A percentile compares a stretch with the other conserved stretches of the same genome.
These are phyloP conservation scores for Ptychochromis oligacanthus DNA, from an alignment of 2,113 vertebrate species.

Conservation along the genomic window DNA sequence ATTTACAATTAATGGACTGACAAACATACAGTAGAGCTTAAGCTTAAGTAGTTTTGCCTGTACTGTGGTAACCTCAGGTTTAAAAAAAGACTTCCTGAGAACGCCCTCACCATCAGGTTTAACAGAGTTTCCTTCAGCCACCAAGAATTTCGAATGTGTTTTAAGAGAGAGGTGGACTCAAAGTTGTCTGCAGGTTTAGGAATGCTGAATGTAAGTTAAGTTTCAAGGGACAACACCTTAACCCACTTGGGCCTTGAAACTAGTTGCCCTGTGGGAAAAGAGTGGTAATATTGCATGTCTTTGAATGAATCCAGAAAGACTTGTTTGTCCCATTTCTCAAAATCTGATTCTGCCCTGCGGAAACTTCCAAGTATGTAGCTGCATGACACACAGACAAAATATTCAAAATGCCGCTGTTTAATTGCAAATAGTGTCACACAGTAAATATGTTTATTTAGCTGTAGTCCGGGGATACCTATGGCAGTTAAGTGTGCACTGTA, in stretches of 20 bases:
- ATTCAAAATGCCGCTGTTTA: background rate
- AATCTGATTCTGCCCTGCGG: background rate
- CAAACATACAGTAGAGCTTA: too few relatives aligned
- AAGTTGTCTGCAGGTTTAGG: constrained; percentile 1
- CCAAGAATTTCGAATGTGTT: background rate
- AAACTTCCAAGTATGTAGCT: background rate
- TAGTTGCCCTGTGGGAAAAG: background rate
- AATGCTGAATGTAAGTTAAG: constrained; percentile 26
- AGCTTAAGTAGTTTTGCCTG: too few relatives aligned
- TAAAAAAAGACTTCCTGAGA: background rate
- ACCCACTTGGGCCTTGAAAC: background rate
- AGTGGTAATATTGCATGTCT: background rate
- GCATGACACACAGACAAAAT: background rate
- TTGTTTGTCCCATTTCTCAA: background rate
- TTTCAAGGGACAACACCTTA: constrained; percentile 42
- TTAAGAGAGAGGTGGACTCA: background rate
- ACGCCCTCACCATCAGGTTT: background rate
- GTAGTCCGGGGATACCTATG: background rate
- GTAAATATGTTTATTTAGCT: too few relatives aligned
- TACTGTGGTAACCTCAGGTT: background rate
- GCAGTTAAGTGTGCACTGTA: background rate
- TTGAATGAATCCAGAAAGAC: background rate
- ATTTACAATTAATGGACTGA: background rate
- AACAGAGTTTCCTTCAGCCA: background rate
- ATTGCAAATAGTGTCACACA: too few relatives aligned